These are phyloP conservation scores for Bombus waltoni DNA, from an alignment of 1,140 invertebrate species.

Conservation along the genomic window DNA sequence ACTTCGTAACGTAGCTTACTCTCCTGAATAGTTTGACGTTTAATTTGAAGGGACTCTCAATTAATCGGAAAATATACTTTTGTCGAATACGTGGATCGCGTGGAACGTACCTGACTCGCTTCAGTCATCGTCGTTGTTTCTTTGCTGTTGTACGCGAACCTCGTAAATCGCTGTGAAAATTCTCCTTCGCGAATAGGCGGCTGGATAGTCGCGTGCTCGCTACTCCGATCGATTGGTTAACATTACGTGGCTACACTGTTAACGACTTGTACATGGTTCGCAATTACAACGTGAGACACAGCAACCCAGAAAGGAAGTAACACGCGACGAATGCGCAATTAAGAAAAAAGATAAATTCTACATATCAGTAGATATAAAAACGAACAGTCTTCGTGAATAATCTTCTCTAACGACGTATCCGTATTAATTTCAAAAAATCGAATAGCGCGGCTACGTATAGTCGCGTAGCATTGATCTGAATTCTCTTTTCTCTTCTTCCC, in stretches of 20 bases:
- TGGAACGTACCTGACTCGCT: neutral
- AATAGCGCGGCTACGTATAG: too few species aligned
- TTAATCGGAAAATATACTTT: neutral
- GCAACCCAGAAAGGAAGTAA: neutral
- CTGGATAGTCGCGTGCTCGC: slow-evolving; percentile 1
- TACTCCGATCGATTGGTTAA: slow-evolving; percentile 36
- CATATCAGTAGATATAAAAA: neutral
- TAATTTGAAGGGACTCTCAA: too few species aligned
- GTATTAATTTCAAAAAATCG: neutral
- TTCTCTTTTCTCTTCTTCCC: too few species aligned
- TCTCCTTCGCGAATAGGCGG: neutral
- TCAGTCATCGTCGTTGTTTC: neutral
- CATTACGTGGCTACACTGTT: neutral
- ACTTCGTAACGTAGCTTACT: too few species aligned
- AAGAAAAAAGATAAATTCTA: neutral
- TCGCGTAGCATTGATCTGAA: too few species aligned
- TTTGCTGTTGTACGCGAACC: neutral
- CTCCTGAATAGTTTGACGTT: too few species aligned
- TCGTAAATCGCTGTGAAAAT: neutral
- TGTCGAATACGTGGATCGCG: neutral
- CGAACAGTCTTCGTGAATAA: neutral
- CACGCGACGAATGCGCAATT: neutral
- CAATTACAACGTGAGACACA: neutral
- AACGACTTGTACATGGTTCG: neutral
- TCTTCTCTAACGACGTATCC: too few species aligned